These are phyloP conservation scores for Formica exsecta DNA, from an alignment of 1,140 invertebrate genomes.

Conservation along the genomic window DNA sequence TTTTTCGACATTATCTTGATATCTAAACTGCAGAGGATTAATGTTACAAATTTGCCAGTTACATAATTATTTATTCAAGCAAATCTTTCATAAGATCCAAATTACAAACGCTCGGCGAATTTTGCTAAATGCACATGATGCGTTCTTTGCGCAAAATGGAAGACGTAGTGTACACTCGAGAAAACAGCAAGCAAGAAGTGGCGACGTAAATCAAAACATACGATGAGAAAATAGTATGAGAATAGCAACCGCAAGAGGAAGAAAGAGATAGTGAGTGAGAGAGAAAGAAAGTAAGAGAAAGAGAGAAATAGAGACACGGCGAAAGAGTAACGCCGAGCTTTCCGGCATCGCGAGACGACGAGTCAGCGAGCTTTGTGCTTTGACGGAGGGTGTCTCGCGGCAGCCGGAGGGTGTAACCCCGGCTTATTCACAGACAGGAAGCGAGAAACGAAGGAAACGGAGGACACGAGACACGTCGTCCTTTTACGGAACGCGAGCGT, in stretches of 20 bases:
- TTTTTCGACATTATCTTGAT: background rate
- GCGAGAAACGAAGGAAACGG: slow-evolving; percentile 82
- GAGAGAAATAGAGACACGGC: slow-evolving; percentile 70
- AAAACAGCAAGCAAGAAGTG: slow-evolving; percentile 63
- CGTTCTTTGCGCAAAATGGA: slow-evolving; percentile 44
- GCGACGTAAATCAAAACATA: slow-evolving; percentile 74
- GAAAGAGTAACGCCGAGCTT: slow-evolving; percentile 74
- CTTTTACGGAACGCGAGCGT: slow-evolving; percentile 66
- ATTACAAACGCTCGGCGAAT: slow-evolving; percentile 6
- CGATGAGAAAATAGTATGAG: slow-evolving; percentile 50
- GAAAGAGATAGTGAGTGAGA: slow-evolving; percentile 41
- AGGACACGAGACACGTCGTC: slow-evolving; percentile 82
- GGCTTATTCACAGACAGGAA: slow-evolving; percentile 85
- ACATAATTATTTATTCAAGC: background rate
- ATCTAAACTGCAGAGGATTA: background rate
- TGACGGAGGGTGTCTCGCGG: slow-evolving; percentile 81
- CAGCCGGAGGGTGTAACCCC: slow-evolving; percentile 82
- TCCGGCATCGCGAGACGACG: slow-evolving; percentile 78
- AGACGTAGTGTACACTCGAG: slow-evolving; percentile 25
- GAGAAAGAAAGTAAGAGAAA: slow-evolving; percentile 15
- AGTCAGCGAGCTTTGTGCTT: slow-evolving; percentile 76
- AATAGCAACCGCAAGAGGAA: slow-evolving; percentile 52
- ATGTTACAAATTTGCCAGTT: too few relatives aligned
- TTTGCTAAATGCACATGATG: slow-evolving; percentile 23
- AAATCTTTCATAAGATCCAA: background rate